Base-by-base conservation (phyloP, 2,888 invertebrate species). In the Chrysopilus asiliformis region DNA sequence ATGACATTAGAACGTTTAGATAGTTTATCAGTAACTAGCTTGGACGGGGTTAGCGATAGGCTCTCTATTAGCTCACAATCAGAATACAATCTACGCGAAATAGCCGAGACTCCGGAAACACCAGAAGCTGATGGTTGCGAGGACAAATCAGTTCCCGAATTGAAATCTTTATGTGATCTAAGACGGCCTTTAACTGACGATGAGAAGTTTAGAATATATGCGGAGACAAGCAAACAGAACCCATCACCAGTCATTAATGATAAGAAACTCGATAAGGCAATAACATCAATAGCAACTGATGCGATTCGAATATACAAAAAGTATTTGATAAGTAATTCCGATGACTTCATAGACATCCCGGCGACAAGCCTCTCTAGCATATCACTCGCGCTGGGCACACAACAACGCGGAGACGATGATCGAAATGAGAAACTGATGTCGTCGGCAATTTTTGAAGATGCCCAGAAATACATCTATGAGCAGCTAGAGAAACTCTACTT, bases 401-500 rank as follows among this genome's bases (percentile, higher is more conserved):
- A 3, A 42, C 45, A 26, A 22, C n/a, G n/a, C n/a, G 7, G 7
- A 42, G 43, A 32, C 29, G 30, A 28, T 22, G 36, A 38, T 16
- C 19, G 32, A n/a, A 13, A n/a, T 4, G 30, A 17, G 12, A 27
- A 19, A 4, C 44, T 46, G 5, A 56, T 61, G 9, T 50, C 57
- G 2, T 49, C 78, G 33, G 71, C 72, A 49, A 81, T 82, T 56
- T 85, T 89, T 57, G 71, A 74, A 44, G 69, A 74, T 41, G 76
- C 82, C 36, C 81, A 85, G 58, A 70, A 74, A 45, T 70, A 71
- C 57, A 68, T 85, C 40, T 69, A 75, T 43, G 67, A 70, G 38
- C 65, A 73, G 53, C 71, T 91, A 58, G 77, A 86, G 50, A 69
- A 68, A 34, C 74, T 78, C 62, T 79, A 80, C 66, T 80, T 83